Percentiles rank a stretch among this genome's conserved stretches.
Evolutionary conservation across 2,113 vertebrate genomes (phyloP).

Genomic region (Oxygymnocypris stewartii): DNA sequence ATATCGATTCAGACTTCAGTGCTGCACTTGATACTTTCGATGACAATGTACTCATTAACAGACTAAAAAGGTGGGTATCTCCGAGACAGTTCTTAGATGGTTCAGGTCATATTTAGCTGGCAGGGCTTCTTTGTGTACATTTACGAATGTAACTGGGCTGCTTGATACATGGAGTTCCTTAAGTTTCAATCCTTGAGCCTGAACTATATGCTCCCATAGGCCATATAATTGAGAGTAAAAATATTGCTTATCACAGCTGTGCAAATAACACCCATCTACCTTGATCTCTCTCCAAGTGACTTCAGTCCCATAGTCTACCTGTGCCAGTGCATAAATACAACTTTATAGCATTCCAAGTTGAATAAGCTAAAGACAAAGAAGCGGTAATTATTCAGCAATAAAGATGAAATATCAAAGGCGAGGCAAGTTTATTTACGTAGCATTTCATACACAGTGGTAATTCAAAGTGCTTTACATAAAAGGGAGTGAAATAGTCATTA

Average conservation of each 20-base stretch:
- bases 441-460: too few species aligned
- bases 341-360: neutral
- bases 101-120: neutral
- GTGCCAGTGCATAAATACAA: neutral
- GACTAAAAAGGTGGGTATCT: too few species aligned
- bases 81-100: neutral
- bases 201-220: neutral
- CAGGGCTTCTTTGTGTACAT: neutral
- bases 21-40: too few species aligned
- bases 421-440: too few species aligned
- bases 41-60: neutral
- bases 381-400: neutral
- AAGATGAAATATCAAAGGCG: neutral
- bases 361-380: neutral
- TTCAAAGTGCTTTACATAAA: too few species aligned
- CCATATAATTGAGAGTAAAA: neutral
- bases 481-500: too few species aligned
- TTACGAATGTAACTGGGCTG: neutral
- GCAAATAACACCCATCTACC: neutral
- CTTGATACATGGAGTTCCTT: neutral
- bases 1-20: neutral
- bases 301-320: neutral
- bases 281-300: neutral
- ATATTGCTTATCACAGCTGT: neutral
- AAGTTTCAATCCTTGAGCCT: neutral